phyloP scores from a whole-genome alignment of 1,140 invertebrate species.

The Papilio helenus region DNA sequence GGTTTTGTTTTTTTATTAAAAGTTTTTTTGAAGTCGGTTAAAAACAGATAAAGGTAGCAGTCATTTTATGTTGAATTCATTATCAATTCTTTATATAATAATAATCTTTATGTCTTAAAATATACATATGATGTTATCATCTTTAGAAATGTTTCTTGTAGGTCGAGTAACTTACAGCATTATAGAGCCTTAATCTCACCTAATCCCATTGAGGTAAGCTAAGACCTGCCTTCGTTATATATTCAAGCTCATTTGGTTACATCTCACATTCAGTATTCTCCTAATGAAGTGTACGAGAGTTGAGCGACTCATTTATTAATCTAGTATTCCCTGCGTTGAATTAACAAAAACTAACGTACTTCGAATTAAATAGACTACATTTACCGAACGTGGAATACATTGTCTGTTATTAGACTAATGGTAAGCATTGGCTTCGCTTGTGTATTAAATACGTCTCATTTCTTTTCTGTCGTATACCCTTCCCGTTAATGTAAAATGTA shows the following conservation, averaged over 20 bases:
- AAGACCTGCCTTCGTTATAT: conserved; percentile 20
- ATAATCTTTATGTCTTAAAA: no score
- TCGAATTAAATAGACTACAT: not conserved
- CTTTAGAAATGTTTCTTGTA: not conserved
- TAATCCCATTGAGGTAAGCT: conserved; percentile 23
- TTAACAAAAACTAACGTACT: conserved; percentile 24
- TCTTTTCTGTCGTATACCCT: no score
- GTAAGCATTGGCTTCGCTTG: not conserved
- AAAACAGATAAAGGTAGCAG: no score
- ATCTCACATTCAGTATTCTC: conserved; percentile 18
- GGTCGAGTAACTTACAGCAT: not conserved
- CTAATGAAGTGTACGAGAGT: conserved; percentile 11
- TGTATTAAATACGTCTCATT: no score
- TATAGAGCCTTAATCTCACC: not conserved
- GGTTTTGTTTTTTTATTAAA: no score
- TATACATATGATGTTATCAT: no score
- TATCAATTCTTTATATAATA: no score
- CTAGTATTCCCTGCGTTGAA: not conserved
- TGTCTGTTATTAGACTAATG: not conserved
- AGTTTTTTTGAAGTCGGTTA: no score
- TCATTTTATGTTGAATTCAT: no score
- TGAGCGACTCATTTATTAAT: conserved; percentile 13
- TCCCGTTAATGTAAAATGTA: no score
- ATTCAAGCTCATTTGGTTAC: conserved; percentile 20
- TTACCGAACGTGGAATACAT: conserved; percentile 15